Evolutionary conservation across 1,140 invertebrate genomes (phyloP).

Genomic region (Zaprionus tsacasi): DNA sequence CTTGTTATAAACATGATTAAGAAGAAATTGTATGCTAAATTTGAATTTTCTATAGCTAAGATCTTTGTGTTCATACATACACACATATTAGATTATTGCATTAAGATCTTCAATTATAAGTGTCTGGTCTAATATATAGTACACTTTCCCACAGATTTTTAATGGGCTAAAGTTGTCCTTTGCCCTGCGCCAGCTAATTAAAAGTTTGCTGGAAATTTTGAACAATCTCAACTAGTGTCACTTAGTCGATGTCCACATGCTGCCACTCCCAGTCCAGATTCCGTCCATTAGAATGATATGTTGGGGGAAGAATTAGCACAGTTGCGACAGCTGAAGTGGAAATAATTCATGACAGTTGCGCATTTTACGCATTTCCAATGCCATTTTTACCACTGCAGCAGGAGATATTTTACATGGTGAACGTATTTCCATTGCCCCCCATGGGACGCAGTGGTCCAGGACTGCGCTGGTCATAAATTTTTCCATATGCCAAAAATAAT

Average conservation of each 20-base stretch:
- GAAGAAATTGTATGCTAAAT: too few species aligned
- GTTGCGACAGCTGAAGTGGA: not conserved
- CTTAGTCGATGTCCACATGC: not conserved
- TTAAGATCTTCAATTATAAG: too few species aligned
- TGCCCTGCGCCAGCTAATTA: not conserved
- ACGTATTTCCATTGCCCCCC: constrained; percentile 4
- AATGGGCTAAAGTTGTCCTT: not conserved
- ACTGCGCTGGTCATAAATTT: constrained; percentile 44
- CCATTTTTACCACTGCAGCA: not conserved
- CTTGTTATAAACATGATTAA: too few species aligned
- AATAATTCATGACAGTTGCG: constrained; percentile 1
- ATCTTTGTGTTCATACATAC: not conserved
- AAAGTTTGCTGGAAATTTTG: not conserved
- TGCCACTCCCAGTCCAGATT: not conserved
- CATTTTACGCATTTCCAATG: constrained; percentile 17
- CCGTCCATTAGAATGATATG: not conserved
- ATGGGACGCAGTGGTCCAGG: constrained; percentile 9
- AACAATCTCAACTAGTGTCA: not conserved
- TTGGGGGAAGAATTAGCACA: not conserved
- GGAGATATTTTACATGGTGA: not conserved
- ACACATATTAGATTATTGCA: too few species aligned
- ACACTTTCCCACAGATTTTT: too few species aligned
- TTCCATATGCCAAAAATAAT: constrained; percentile 39
- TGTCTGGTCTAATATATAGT: too few species aligned
- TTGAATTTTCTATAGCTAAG: too few species aligned